Conservation (phyloP, 2,888 invertebrate species). For the Acheta domesticus region DNA sequence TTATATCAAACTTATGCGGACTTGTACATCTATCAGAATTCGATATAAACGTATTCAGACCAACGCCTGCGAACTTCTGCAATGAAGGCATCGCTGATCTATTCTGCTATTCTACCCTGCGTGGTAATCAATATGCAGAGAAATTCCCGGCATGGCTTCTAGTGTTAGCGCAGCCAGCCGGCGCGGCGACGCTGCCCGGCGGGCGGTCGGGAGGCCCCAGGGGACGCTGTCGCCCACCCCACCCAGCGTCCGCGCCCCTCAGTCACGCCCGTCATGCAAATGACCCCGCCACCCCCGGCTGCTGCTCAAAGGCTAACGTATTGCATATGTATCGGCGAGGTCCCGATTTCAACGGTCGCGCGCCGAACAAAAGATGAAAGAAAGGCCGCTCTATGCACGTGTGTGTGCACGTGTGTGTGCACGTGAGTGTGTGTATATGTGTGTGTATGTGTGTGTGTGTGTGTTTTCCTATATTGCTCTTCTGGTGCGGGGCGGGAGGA, state of each 20-base stretch:
- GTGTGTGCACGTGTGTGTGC: neutral
- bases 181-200: no score
- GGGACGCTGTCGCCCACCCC: neutral
- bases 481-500: no score
- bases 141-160: no score
- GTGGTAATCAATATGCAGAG: no score
- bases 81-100: no score
- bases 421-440: neutral
- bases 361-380: constrained; percentile 9
- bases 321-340: constrained; percentile 5
- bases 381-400: neutral
- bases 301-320: constrained; percentile 7
- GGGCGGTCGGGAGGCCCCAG: neutral
- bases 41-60: no score
- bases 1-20: no score
- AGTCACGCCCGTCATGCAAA: neutral
- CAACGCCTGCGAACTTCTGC: no score
- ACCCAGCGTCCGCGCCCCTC: neutral
- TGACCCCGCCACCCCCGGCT: neutral
- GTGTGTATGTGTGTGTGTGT: neutral
- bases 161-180: no score
- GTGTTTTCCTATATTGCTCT: no score
- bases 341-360: neutral
- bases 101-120: no score
- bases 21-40: no score